Base-by-base conservation (phyloP, 2,113 vertebrate species). In the Nycticebus coucang region DNA sequence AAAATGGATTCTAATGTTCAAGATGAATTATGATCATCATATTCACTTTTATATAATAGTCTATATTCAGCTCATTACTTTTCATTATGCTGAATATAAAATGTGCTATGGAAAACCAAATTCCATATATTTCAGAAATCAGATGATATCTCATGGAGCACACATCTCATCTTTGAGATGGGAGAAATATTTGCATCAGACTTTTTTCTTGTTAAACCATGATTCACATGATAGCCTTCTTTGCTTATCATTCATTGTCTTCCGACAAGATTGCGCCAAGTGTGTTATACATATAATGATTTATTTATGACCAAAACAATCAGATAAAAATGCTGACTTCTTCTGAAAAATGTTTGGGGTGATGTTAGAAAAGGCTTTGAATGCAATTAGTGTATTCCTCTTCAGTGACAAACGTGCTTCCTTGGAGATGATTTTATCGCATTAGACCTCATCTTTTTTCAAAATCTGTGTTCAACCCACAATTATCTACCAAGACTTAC, bases 31-130 rank as follows among this genome's bases (percentile, higher is more conserved):
- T 28, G 71, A 69, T 91, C 55, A 66, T 89, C 57, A 59, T 85
- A 53, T 87, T 95, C 89, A 57, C 89, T 88, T 97, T 96, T 77
- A 79, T 69, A 55, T 82, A 74, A 81, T 74, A 53, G 88, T 92
- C 96, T 93, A 89, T 96, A 80, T 84, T 95, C 87, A 93, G 83
- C 77, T 96, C 92, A 96, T 94, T 97, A 94, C 64, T 95, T 95
- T 94, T 95, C 66, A 97, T 94, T 97, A 92, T 91, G 55, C 28
- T 35, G 84, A 87, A 72, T 75, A 37, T 87, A 89, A 94, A 94
- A 89, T 82, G 81, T 62, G 80, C n/a, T 80, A 50, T 35, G 22
- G 75, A 80, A 91, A 95, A 80, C 75, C 96, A 97, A 71, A 87
- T 95, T 85, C 78, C 87, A 84, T 95, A 78, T 85, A 95, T 93